phyloP scores from a whole-genome alignment of 2,113 vertebrate species.

The Pontoporia blainvillei region DNA sequence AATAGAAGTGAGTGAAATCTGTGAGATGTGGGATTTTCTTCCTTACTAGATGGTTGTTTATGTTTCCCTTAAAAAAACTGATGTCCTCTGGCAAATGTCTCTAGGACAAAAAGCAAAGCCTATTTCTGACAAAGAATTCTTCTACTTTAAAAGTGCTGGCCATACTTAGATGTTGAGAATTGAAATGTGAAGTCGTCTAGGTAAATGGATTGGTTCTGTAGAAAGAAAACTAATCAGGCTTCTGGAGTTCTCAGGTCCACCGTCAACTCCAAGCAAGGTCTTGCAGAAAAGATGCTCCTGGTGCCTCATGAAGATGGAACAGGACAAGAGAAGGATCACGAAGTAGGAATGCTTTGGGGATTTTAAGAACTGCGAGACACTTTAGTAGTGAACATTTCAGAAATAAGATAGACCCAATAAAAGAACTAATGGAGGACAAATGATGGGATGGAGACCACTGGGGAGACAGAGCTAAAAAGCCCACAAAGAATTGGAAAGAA shows the following conservation, averaged over 20 bases:
- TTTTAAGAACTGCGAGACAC: not conserved
- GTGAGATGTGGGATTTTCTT: not conserved
- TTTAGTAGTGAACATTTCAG: not conserved
- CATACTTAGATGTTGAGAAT: not conserved
- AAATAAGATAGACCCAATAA: not conserved
- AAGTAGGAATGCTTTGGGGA: not conserved
- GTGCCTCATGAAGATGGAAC: not conserved
- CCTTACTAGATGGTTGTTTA: not conserved
- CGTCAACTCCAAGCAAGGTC: not conserved
- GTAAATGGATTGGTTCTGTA: not conserved
- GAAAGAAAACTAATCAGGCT: not conserved
- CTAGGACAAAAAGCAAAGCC: not conserved
- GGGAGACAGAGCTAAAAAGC: not conserved
- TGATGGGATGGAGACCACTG: not conserved
- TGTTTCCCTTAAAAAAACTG: not conserved
- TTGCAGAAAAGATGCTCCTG: not conserved
- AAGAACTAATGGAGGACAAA: not conserved
- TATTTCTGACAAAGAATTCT: not conserved
- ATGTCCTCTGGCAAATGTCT: not conserved
- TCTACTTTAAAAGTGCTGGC: not conserved
- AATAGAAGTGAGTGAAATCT: not conserved
- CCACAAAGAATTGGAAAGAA: not conserved
- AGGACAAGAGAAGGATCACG: accelerated
- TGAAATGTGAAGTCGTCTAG: not conserved
- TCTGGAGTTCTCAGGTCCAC: not conserved